Evolutionary conservation across 2,113 vertebrate species (phyloP), one percentile per base, ranked within the genome.

Genomic region (Passer montanus): DNA sequence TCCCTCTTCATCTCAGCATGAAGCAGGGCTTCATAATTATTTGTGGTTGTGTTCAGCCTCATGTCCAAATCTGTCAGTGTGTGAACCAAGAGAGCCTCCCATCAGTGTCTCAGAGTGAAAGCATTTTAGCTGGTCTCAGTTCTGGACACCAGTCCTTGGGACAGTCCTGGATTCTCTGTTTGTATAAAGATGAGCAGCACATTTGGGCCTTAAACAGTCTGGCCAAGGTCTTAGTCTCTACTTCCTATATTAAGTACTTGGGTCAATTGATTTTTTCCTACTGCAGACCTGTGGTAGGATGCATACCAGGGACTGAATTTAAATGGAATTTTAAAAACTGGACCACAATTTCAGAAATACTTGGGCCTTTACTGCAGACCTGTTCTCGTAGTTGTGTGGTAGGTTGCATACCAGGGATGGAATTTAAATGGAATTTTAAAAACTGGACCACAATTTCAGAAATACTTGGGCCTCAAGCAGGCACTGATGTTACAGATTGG

Each of bases 331-430:
- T 28, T 26, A 14, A 26, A 39, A 66, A n/a, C 7, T 78, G 35
- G 56, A 72, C 24, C 35, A 18, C 33, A 21, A 21, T 91, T 86
- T 78, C 50, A 50, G 68, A 72, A 52, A 30, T 76, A 24, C n/a
- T n/a, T n/a, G n/a, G n/a, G n/a, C n/a, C n/a, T n/a, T 35, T 59
- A 0, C 33, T 59, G 0, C 23, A 11, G 10, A 62, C 11, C 26
- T 43, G 0, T 69, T 27, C 56, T 79, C 63, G 49, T 46, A 66
- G 7, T 39, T 66, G 9, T 82, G 14, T 66, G n/a, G n/a, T 74
- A 50, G 31, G 35, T 72, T 55, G 22, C 24, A 13, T 41, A 82
- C 35, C 35, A 63, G 67, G 23, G 47, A 17, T 41, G 69, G n/a
- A 69, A 76, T 66, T 91, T 62, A 49, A 87, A 1, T 79, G 19